Conservation (phyloP, 2,888 invertebrate species). For the Drosophila longiperda region DNA sequence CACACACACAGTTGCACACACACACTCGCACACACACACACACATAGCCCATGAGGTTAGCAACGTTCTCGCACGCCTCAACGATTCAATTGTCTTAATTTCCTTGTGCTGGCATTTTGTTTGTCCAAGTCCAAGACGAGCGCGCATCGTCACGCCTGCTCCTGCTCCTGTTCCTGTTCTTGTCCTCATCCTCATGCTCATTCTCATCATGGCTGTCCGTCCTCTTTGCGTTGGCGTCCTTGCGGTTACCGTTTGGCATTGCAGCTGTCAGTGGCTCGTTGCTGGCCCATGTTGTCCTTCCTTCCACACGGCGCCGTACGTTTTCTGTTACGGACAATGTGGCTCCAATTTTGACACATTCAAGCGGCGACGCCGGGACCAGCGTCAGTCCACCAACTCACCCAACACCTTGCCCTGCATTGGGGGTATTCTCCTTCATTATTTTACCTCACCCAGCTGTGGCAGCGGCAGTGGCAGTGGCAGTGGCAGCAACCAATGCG, state of each 20-base stretch:
- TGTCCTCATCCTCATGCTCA: background rate
- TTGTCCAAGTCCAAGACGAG: slow-evolving; percentile 68
- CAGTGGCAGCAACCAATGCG: slow-evolving; percentile 40
- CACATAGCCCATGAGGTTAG: slow-evolving; percentile 52
- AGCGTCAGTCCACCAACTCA: slow-evolving; percentile 7
- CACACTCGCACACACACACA: background rate
- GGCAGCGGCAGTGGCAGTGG: background rate
- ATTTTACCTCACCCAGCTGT: slow-evolving; percentile 38
- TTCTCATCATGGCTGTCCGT: slow-evolving; percentile 11
- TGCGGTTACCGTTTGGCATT: slow-evolving; percentile 66
- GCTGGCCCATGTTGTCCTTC: slow-evolving; percentile 40
- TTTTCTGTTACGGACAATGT: slow-evolving; percentile 83
- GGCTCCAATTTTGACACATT: slow-evolving; percentile 84
- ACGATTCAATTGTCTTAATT: slow-evolving; percentile 81
- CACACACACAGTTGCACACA: slow-evolving; percentile 27
- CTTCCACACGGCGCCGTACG: slow-evolving; percentile 61
- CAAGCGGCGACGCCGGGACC: slow-evolving; percentile 73
- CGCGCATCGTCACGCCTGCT: slow-evolving; percentile 41
- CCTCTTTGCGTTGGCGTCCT: slow-evolving; percentile 42
- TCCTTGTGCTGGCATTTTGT: slow-evolving; percentile 81
- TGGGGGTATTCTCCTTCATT: slow-evolving; percentile 50
- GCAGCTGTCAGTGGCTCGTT: slow-evolving; percentile 63
- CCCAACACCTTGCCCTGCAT: slow-evolving; percentile 3
- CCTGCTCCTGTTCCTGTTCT: background rate
- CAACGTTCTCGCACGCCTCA: slow-evolving; percentile 75